Percentiles rank a stretch among this genome's conserved stretches.
phyloP scores from a whole-genome alignment of 2,113 vertebrate species.

The Calidris pugnax region DNA sequence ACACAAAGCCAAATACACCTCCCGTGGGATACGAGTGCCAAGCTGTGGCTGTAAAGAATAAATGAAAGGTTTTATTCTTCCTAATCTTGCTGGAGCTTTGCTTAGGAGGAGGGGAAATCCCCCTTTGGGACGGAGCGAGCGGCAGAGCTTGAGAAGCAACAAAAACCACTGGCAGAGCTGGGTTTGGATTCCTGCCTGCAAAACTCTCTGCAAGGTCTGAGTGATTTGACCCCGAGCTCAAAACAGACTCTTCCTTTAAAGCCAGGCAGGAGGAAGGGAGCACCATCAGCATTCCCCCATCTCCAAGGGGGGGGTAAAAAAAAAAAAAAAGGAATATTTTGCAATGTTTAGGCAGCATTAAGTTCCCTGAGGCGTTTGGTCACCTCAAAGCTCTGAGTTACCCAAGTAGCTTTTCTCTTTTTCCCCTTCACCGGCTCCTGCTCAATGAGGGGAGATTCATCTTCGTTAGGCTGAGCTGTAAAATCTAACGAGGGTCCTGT shows the following conservation, averaged over 20 bases:
- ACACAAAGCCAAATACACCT: not conserved
- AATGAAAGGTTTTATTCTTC: conserved; percentile 20
- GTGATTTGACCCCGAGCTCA: not conserved
- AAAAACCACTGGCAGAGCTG: not conserved
- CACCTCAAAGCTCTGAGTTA: not conserved
- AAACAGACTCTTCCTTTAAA: not conserved
- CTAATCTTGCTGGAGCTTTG: not conserved
- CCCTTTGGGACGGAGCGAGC: not conserved
- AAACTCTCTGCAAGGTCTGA: not conserved
- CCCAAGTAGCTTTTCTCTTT: not conserved
- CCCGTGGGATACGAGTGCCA: not conserved
- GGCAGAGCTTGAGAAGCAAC: not conserved
- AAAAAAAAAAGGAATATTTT: not conserved
- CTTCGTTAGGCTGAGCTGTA: not conserved
- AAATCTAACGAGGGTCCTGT: not conserved
- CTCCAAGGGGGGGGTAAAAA: not conserved
- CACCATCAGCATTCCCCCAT: not conserved
- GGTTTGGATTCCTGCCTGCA: not conserved
- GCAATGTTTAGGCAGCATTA: not conserved
- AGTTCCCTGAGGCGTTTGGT: not conserved
- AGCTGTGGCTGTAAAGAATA: not conserved
- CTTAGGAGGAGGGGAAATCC: not conserved
- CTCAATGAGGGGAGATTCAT: not conserved
- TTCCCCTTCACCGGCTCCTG: not conserved
- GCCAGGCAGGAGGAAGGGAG: not conserved